Conservation (phyloP, 2,797 vertebrate species). For the Sebastes melanostomus region DNA sequence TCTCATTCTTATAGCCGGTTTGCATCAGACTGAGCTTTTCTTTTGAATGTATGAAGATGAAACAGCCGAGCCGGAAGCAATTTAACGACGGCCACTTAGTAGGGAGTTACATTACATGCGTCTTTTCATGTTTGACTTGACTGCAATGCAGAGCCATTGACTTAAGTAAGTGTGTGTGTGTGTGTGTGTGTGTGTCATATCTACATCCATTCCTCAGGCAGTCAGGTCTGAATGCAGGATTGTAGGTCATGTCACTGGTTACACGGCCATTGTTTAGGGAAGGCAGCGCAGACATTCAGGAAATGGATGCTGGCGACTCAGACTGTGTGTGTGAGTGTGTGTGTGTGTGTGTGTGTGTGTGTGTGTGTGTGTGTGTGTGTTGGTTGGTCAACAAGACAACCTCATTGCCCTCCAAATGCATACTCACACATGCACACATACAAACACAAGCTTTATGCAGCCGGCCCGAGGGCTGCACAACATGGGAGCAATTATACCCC, state of each 20-base stretch:
- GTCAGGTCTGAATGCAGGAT: conserved; percentile 45
- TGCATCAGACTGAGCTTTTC: conserved; percentile 12
- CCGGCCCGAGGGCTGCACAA: conserved; percentile 43
- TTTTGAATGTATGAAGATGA: conserved; percentile 23
- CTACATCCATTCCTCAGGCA: conserved; percentile 13
- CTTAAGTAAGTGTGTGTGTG: not conserved
- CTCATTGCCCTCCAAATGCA: conserved; percentile 35
- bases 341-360: not conserved
- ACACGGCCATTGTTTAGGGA: conserved; percentile 51
- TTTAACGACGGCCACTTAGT: conserved; percentile 34
- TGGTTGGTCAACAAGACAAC: conserved; percentile 21
- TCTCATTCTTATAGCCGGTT: not conserved
- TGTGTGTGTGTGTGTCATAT: not conserved
- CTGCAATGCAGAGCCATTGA: conserved; percentile 27
- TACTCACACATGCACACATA: conserved; percentile 35
- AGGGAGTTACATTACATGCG: conserved; percentile 19
- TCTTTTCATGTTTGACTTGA: conserved; percentile 23
- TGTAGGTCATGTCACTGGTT: conserved; percentile 57
- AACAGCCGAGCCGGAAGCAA: conserved; percentile 21
- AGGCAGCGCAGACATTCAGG: conserved; percentile 60
- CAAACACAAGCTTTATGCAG: not conserved
- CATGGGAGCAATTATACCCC: conserved; percentile 70
- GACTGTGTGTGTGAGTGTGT: conserved; percentile 21
- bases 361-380: conserved; percentile 1
- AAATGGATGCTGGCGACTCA: conserved; percentile 53